A percentile compares a stretch with the other conserved stretches of the same genome.
These are phyloP conservation scores for Sweltsa coloradensis DNA, from an alignment of 1,140 invertebrate species.

Conservation along the genomic window DNA sequence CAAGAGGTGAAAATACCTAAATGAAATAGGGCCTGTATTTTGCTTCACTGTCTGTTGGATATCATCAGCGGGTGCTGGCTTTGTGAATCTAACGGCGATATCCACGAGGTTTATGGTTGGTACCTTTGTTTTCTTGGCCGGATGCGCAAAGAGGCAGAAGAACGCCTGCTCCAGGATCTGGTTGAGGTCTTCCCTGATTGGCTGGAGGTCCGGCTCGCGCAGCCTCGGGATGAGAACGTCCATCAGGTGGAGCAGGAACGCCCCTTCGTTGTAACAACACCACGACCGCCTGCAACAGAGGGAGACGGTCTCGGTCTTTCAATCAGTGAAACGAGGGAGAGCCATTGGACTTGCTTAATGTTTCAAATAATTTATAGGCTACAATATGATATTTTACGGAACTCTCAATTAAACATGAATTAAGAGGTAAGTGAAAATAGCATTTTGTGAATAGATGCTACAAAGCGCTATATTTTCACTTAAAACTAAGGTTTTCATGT, in stretches of 20 bases:
- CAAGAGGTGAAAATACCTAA: no score
- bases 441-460: no score
- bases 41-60: no score
- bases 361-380: neutral
- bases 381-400: neutral
- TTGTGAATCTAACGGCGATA: no score
- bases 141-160: conserved; percentile 79
- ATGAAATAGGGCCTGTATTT: no score
- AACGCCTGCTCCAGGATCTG: conserved; percentile 78
- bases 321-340: no score
- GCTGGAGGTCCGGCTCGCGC: conserved; percentile 32
- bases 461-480: no score
- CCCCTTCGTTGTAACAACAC: conserved; percentile 64
- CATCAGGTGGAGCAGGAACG: conserved; percentile 63
- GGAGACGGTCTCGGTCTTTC: no score
- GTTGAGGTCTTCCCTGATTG: conserved; percentile 43
- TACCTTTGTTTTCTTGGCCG: conserved; percentile 58
- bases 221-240: conserved; percentile 55
- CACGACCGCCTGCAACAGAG: conserved; percentile 42
- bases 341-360: no score
- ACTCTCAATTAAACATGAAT: neutral
- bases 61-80: no score
- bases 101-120: no score
- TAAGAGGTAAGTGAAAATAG: neutral
- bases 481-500: no score